Conservation (phyloP, 2,888 invertebrate genomes). For the Acanthopleura granulata region DNA sequence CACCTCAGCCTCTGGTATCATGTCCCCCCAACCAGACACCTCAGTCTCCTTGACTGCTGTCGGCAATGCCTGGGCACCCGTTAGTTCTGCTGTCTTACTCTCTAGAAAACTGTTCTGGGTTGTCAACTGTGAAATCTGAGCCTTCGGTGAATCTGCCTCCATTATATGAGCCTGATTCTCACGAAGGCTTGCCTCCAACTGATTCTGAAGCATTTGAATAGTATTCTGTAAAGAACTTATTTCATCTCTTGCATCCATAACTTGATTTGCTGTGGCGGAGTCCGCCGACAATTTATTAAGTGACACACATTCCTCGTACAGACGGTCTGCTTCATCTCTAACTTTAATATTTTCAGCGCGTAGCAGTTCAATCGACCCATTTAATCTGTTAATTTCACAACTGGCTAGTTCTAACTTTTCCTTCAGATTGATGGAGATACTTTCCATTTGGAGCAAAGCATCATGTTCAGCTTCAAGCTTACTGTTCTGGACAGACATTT, state of each 20-base stretch:
- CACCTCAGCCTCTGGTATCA: slow-evolving; percentile 24
- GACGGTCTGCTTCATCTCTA: neutral
- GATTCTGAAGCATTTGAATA: neutral
- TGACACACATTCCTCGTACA: neutral
- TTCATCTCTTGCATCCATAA: no score
- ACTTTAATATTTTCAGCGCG: neutral
- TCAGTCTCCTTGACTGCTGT: neutral
- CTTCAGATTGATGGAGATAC: neutral
- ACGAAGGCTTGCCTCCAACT: neutral
- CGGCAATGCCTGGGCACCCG: neutral
- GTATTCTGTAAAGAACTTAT: no score
- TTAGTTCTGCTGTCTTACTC: neutral
- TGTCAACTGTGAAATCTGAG: no score
- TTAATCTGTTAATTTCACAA: neutral
- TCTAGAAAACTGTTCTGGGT: neutral
- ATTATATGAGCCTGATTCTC: neutral
- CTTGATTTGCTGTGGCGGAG: no score
- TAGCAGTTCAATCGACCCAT: neutral
- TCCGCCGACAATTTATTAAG: neutral
- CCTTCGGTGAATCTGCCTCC: neutral
- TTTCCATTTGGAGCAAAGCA: neutral
- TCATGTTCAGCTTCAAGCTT: slow-evolving; percentile 11
- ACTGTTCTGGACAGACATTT: neutral
- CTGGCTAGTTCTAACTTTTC: neutral
- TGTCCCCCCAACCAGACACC: slow-evolving; percentile 25